These are phyloP conservation scores for Pachliopta kotzebuea DNA, from an alignment of 2,888 invertebrate species.

Conservation along the genomic window DNA sequence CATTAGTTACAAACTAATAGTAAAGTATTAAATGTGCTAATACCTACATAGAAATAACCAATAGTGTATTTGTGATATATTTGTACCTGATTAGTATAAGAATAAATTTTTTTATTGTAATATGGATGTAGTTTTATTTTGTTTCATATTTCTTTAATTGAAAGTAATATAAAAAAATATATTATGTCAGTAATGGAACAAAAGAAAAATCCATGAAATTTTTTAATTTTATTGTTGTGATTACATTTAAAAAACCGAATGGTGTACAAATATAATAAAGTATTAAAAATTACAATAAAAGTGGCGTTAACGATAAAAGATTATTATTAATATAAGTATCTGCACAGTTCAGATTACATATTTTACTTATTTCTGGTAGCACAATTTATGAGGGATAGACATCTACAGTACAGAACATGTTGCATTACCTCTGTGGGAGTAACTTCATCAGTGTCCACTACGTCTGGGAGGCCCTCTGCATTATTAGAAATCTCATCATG, in stretches of 20 bases:
- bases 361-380: constrained; percentile 48
- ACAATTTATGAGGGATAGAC: constrained; percentile 68
- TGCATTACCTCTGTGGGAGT: constrained; percentile 78
- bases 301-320: too few species aligned
- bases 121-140: background rate
- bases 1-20: background rate
- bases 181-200: background rate
- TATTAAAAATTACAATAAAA: constrained; percentile 14
- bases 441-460: constrained; percentile 73
- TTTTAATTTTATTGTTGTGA: constrained; percentile 23
- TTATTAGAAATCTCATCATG: constrained; percentile 47
- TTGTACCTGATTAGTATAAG: constrained; percentile 35
- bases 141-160: background rate
- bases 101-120: constrained; percentile 26
- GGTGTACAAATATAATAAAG: constrained; percentile 20
- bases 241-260: constrained; percentile 18
- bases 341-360: constrained; percentile 1
- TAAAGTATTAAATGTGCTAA: background rate
- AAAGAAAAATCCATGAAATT: constrained; percentile 20
- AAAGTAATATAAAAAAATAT: background rate
- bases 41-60: constrained; percentile 1
- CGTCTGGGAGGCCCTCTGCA: constrained; percentile 66
- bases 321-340: too few species aligned
- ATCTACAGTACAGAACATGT: constrained; percentile 72
- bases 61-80: constrained; percentile 37